Evolutionary conservation across 2,888 invertebrate species (phyloP).

Genomic region (Carabus problematicus): DNA sequence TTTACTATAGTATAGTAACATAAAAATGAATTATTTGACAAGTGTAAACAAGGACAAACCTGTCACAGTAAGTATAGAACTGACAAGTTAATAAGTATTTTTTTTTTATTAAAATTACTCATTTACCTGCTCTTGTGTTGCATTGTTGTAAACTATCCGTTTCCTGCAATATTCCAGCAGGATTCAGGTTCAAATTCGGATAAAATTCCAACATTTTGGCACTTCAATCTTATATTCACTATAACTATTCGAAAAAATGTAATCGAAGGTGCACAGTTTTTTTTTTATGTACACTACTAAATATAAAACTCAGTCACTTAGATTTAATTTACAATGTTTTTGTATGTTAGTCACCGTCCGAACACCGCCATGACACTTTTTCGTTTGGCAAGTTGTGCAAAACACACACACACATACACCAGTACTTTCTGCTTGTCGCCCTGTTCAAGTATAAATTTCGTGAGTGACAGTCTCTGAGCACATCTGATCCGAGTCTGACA

Average conservation of each 20-base stretch:
- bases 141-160: slow-evolving; percentile 63
- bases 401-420: slow-evolving; percentile 22
- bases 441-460: slow-evolving; percentile 36
- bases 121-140: slow-evolving; percentile 69
- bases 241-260: slow-evolving; percentile 13
- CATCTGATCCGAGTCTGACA: slow-evolving; percentile 35
- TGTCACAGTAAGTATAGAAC: too few species aligned
- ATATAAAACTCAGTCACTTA: neutral
- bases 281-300: slow-evolving; percentile 13
- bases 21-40: too few species aligned
- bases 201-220: slow-evolving; percentile 74
- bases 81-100: too few species aligned
- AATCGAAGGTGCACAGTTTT: slow-evolving; percentile 13
- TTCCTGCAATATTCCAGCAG: slow-evolving; percentile 67
- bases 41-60: too few species aligned
- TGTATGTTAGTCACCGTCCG: slow-evolving; percentile 27
- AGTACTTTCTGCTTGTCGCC: slow-evolving; percentile 28
- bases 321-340: neutral
- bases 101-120: too few species aligned
- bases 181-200: slow-evolving; percentile 65
- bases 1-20: too few species aligned
- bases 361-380: slow-evolving; percentile 38
- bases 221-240: neutral
- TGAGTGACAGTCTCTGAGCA: slow-evolving; percentile 29
- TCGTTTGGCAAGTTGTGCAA: slow-evolving; percentile 21